Evolutionary conservation across 2,113 vertebrate genomes (phyloP).

Genomic region (Clarias batrachus): DNA sequence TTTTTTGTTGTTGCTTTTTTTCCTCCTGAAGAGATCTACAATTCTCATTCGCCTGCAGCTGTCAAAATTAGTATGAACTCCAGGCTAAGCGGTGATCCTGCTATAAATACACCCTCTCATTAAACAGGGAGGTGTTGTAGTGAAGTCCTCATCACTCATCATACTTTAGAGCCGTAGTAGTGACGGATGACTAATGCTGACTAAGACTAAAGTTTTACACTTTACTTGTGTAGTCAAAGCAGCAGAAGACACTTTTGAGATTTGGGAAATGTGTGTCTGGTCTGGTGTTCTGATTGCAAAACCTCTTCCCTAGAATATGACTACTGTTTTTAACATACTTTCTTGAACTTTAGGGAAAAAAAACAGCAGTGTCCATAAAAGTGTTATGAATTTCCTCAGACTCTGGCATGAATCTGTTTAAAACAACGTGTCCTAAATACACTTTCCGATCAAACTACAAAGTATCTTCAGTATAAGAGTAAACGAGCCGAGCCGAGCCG

Average conservation of each 20-base stretch:
- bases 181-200: constrained; percentile 14
- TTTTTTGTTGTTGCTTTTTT: neutral
- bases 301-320: neutral
- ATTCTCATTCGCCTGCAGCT: neutral
- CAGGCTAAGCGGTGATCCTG: neutral
- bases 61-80: neutral
- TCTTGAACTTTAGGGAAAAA: neutral
- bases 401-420: neutral
- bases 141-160: neutral
- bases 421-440: neutral
- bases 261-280: neutral
- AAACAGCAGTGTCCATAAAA: neutral
- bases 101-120: constrained; percentile 22
- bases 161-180: neutral
- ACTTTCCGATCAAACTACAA: too few relatives aligned
- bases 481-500: too few relatives aligned
- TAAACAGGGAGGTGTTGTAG: constrained; percentile 28
- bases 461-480: too few relatives aligned
- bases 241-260: neutral
- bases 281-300: neutral
- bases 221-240: neutral
- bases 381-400: neutral
- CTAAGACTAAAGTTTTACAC: neutral
- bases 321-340: neutral
- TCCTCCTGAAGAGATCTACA: neutral